Evolutionary conservation across 2,113 vertebrate genomes (phyloP).

Genomic region (Thomomys bottae): DNA sequence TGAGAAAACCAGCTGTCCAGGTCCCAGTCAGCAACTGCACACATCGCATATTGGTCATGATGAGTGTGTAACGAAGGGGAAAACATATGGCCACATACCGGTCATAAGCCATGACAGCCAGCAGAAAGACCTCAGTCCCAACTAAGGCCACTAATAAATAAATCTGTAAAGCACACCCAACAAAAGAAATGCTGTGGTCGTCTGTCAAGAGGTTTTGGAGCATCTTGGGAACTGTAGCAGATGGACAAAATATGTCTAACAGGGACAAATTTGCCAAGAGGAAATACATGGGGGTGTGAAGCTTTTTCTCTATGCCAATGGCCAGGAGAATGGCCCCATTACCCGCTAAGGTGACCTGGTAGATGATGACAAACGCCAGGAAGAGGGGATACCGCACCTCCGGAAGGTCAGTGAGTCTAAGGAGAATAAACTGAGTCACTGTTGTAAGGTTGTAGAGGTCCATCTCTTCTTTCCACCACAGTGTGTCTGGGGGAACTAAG

Average conservation of each 20-base stretch:
- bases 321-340: not conserved
- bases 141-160: slow-evolving; percentile 33
- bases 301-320: slow-evolving; percentile 1
- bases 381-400: slow-evolving; percentile 20
- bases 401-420: slow-evolving; percentile 26
- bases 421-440: slow-evolving; percentile 20
- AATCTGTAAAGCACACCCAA: slow-evolving; percentile 32
- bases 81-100: slow-evolving; percentile 60
- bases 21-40: not conserved
- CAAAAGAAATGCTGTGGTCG: not conserved
- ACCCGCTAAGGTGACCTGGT: slow-evolving; percentile 10
- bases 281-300: slow-evolving; percentile 6
- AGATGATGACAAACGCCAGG: not conserved
- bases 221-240: slow-evolving; percentile 18
- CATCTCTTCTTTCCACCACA: not conserved
- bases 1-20: slow-evolving; percentile 46
- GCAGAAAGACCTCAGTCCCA: slow-evolving; percentile 36
- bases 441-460: not conserved
- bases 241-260: slow-evolving; percentile 1
- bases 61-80: slow-evolving; percentile 44
- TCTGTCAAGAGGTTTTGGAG: not conserved
- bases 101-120: slow-evolving; percentile 72
- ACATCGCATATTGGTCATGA: slow-evolving; percentile 36
- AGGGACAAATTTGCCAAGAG: not conserved
- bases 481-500: not conserved